Evolutionary conservation across 2,797 vertebrate species (phyloP).

Genomic region (Enteromius paludinosus): DNA sequence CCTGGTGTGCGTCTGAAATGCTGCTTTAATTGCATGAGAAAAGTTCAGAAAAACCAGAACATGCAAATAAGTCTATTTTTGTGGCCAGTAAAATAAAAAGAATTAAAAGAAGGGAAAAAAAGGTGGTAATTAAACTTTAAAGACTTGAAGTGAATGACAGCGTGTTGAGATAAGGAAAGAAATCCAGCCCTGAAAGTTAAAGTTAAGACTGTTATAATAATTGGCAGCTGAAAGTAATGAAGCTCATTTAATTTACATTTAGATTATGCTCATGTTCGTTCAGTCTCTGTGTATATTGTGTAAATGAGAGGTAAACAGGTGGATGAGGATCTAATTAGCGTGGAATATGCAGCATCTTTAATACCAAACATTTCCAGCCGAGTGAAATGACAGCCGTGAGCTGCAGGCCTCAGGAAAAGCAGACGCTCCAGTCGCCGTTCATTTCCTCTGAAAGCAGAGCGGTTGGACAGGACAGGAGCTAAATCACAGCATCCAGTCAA

Average conservation of each 20-base stretch:
- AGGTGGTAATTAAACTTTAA: background rate
- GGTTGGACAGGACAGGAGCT: no score
- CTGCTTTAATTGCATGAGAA: background rate
- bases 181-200: background rate
- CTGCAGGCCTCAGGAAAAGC: no score
- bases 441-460: no score
- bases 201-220: slow-evolving; percentile 13
- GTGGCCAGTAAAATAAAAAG: background rate
- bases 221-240: slow-evolving; percentile 17
- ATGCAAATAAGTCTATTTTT: background rate
- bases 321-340: background rate
- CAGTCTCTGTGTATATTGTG: slow-evolving; percentile 1
- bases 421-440: no score
- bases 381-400: background rate
- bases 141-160: slow-evolving; percentile 3
- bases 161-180: background rate
- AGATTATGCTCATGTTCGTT: slow-evolving; percentile 9
- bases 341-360: background rate
- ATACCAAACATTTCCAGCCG: background rate
- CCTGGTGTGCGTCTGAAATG: background rate
- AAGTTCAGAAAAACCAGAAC: background rate
- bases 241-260: slow-evolving; percentile 25
- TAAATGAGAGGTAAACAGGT: slow-evolving; percentile 22
- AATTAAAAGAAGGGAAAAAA: no score
- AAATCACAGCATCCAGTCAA: slow-evolving; percentile 5